Conservation (phyloP, 2,888 invertebrate genomes). For the Dicroscelio sp. region DNA sequence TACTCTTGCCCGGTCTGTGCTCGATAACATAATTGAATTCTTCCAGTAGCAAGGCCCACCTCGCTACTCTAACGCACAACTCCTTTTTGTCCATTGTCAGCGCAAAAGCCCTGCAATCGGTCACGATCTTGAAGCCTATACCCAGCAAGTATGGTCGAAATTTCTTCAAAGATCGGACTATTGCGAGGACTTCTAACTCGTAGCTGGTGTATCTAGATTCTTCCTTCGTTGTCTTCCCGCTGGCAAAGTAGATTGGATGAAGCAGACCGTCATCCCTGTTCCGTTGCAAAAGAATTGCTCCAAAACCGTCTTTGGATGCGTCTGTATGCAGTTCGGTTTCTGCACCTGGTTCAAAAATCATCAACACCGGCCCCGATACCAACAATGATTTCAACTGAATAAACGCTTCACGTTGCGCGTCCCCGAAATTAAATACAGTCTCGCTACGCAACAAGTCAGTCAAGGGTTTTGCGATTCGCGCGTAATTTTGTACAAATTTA, state of each 20-base stretch:
- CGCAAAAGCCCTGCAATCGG: no score
- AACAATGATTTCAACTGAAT: neutral
- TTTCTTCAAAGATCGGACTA: neutral
- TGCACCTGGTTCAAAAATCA: neutral
- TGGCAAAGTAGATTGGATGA: no score
- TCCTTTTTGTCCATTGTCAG: no score
- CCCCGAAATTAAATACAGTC: neutral
- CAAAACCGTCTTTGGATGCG: neutral
- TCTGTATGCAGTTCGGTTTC: neutral
- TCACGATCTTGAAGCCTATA: neutral
- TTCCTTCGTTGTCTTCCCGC: neutral
- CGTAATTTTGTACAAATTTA: neutral
- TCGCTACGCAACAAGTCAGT: neutral
- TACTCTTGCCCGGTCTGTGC: no score
- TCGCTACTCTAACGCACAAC: neutral
- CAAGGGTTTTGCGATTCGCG: neutral
- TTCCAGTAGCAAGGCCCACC: neutral
- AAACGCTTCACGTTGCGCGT: neutral
- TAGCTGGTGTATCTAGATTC: neutral
- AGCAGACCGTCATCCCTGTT: neutral
- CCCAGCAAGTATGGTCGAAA: neutral
- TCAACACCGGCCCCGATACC: neutral
- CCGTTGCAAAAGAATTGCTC: neutral
- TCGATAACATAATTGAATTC: neutral
- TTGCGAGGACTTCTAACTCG: neutral